Evolutionary conservation across 2,888 invertebrate genomes (phyloP).

Genomic region (Microchrysa polita): DNA sequence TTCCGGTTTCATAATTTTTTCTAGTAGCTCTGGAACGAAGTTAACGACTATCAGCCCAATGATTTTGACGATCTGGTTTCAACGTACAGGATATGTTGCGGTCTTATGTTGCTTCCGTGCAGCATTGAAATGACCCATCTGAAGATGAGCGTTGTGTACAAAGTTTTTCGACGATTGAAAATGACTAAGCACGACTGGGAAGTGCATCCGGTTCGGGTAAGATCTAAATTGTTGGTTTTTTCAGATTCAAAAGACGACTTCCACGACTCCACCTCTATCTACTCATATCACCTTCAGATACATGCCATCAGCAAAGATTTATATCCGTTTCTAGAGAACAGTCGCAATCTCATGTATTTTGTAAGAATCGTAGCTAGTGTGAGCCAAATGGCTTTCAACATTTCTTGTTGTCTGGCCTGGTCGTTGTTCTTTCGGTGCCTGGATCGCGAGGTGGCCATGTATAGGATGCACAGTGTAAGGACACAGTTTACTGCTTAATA

Average conservation of each 20-base stretch:
- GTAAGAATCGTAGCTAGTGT: not conserved
- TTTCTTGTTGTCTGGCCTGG: slow-evolving; percentile 30
- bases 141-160: slow-evolving; percentile 26
- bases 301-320: slow-evolving; percentile 35
- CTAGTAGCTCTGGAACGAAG: slow-evolving; percentile 28
- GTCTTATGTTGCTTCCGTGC: slow-evolving; percentile 4
- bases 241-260: not conserved
- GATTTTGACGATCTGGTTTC: slow-evolving; percentile 27
- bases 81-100: slow-evolving; percentile 3
- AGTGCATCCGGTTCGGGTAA: slow-evolving; percentile 9
- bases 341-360: slow-evolving; percentile 31
- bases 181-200: slow-evolving; percentile 24
- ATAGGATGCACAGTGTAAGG: slow-evolving; percentile 23
- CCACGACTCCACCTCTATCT: not conserved
- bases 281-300: not conserved
- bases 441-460: slow-evolving; percentile 16
- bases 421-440: not conserved
- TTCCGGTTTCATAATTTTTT: no score
- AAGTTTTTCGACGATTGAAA: not conserved
- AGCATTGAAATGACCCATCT: slow-evolving; percentile 17
- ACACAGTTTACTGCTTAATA: not conserved
- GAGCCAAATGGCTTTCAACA: slow-evolving; percentile 28
- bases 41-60: not conserved
- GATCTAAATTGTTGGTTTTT: not conserved
- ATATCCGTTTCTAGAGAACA: not conserved